A percentile compares a stretch with the other conserved stretches of the same genome.
phyloP scores from a whole-genome alignment of 2,797 vertebrate species.

The Siniperca obscura region DNA sequence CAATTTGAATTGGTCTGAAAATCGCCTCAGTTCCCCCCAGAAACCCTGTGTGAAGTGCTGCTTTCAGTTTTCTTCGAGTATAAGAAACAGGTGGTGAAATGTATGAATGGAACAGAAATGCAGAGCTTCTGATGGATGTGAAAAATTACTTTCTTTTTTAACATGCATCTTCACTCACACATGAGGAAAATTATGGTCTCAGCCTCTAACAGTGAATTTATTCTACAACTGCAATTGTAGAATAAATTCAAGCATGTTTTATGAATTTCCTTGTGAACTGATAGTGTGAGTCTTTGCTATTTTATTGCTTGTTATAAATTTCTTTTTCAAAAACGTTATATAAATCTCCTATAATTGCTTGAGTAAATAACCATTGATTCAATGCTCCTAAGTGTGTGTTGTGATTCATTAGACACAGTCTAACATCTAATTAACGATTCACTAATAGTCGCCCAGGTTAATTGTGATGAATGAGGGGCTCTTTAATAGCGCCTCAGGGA shows the following conservation, averaged over 20 bases:
- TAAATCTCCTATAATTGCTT: conserved; percentile 42
- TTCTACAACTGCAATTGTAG: background rate
- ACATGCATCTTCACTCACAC: background rate
- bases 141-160: background rate
- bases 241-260: conserved; percentile 1
- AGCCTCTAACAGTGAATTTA: conserved; percentile 1
- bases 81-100: conserved; percentile 9
- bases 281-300: background rate
- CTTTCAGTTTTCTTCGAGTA: conserved; percentile 8
- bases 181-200: conserved; percentile 15
- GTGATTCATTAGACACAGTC: conserved; percentile 68
- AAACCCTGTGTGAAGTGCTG: conserved; percentile 27
- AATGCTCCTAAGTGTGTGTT: conserved; percentile 54
- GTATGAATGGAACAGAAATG: conserved; percentile 24
- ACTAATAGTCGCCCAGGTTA: conserved; percentile 70
- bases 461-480: conserved; percentile 77
- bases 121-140: background rate
- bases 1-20: conserved; percentile 55
- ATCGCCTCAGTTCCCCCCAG: conserved; percentile 26
- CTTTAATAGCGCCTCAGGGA: conserved; percentile 58
- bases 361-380: conserved; percentile 61
- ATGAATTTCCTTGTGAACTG: background rate
- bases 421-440: conserved; percentile 74
- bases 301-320: background rate
- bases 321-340: background rate